A percentile compares a stretch with the other conserved stretches of the same genome.
Evolutionary conservation across 2,113 vertebrate species (phyloP).

Genomic region (Engraulis encrasicolus): DNA sequence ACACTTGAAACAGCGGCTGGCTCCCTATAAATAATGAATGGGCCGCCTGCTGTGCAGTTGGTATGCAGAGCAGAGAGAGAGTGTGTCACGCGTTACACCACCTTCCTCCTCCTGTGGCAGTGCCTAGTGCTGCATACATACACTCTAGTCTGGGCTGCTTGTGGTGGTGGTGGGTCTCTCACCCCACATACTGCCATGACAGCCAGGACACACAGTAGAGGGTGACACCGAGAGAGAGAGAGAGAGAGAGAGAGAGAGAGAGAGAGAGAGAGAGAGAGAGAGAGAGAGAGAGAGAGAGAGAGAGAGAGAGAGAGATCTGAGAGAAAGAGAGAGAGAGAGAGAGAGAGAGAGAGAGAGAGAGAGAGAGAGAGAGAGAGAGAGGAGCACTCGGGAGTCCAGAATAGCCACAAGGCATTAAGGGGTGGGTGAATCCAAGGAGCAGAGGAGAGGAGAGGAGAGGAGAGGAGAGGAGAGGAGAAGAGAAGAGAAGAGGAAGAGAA

Average conservation of each 20-base stretch:
- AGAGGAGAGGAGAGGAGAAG: background rate
- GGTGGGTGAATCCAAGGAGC: background rate
- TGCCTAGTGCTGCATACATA: no score
- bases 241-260: background rate
- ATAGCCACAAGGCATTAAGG: background rate
- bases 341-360: background rate
- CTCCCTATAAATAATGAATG: background rate
- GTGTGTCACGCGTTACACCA: background rate
- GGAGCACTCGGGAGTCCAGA: background rate
- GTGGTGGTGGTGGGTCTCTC: background rate
- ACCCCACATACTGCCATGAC: background rate
- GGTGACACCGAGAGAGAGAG: background rate
- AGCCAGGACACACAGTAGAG: background rate
- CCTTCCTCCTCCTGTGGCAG: background rate
- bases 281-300: background rate
- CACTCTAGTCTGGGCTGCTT: background rate
- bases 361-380: background rate
- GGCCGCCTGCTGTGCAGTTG: background rate
- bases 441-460: background rate
- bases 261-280: background rate
- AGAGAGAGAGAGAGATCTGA: background rate
- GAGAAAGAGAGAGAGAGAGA: no score
- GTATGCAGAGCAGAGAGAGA: background rate
- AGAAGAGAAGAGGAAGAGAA: no score
- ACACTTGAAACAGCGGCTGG: background rate